Conservation (phyloP, 2,888 invertebrate genomes). For the Fragum whitleyi region DNA sequence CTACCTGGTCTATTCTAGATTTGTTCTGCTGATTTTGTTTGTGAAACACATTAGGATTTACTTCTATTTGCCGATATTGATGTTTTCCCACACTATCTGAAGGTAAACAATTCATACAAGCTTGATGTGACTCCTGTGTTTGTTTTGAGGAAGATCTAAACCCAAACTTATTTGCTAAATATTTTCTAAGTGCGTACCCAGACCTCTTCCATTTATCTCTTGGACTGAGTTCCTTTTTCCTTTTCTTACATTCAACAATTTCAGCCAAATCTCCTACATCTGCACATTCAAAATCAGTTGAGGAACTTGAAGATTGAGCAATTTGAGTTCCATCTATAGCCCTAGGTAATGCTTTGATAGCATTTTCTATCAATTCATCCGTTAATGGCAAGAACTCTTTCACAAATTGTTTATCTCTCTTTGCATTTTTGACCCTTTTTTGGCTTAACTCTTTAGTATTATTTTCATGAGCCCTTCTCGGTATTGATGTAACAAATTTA, state of each 20-base stretch:
- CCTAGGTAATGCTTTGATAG: neutral
- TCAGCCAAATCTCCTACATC: neutral
- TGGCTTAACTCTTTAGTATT: neutral
- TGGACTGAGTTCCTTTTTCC: conserved; percentile 35
- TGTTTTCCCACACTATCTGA: neutral
- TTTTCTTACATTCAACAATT: conserved; percentile 5
- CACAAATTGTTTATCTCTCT: neutral
- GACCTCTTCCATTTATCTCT: conserved; percentile 56
- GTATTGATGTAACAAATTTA: neutral
- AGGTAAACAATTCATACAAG: neutral
- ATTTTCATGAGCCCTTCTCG: neutral
- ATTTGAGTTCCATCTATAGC: neutral
- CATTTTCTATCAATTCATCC: conserved; percentile 3
- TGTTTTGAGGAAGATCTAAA: conserved; percentile 27
- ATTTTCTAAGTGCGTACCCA: conserved; percentile 55
- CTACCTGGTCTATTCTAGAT: neutral
- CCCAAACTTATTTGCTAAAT: conserved; percentile 49
- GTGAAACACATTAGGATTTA: neutral
- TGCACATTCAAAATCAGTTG: neutral
- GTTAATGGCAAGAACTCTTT: conserved; percentile 9
- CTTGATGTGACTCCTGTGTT: neutral
- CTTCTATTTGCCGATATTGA: neutral
- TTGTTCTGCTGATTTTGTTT: neutral
- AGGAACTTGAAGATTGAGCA: neutral
- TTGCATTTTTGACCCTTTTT: neutral